Evolutionary conservation across 2,797 vertebrate genomes (phyloP).

Genomic region (Euphonia xanthogaster): DNA sequence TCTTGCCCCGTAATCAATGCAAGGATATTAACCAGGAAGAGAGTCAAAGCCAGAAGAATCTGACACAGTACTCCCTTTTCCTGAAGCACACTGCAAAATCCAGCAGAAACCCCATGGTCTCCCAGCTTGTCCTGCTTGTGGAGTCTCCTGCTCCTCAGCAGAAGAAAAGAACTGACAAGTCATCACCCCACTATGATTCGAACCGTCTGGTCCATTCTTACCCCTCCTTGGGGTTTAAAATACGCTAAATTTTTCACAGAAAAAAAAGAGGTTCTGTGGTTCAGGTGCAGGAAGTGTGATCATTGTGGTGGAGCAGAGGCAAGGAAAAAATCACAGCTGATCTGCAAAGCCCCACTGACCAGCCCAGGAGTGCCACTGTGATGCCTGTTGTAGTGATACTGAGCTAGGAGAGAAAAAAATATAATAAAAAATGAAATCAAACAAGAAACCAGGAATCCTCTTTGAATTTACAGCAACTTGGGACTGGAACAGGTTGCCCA

Average conservation of each 20-base stretch:
- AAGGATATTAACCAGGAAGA: not conserved
- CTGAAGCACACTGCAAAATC: not conserved
- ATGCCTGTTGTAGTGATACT: not conserved
- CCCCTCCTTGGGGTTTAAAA: not conserved
- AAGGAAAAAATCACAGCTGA: not conserved
- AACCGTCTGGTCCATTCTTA: not conserved
- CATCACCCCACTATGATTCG: not conserved
- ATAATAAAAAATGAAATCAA: not conserved
- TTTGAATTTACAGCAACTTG: not conserved
- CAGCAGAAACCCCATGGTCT: not conserved
- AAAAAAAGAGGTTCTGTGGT: not conserved
- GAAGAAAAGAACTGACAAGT: not conserved
- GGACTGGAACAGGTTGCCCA: not conserved
- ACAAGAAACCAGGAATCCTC: not conserved
- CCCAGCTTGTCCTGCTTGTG: not conserved
- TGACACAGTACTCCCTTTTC: not conserved
- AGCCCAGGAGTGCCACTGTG: not conserved
- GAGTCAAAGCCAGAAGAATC: not conserved
- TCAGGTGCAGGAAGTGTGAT: not conserved
- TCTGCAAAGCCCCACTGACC: not conserved
- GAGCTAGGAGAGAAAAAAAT: not conserved
- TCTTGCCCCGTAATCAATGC: not conserved
- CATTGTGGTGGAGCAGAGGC: accelerated
- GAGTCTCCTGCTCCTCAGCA: not conserved
- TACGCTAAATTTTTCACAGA: not conserved